Evolutionary conservation across 2,797 vertebrate species (phyloP), one percentile per base, ranked within the genome.

Genomic region (Oreortyx pictus): DNA sequence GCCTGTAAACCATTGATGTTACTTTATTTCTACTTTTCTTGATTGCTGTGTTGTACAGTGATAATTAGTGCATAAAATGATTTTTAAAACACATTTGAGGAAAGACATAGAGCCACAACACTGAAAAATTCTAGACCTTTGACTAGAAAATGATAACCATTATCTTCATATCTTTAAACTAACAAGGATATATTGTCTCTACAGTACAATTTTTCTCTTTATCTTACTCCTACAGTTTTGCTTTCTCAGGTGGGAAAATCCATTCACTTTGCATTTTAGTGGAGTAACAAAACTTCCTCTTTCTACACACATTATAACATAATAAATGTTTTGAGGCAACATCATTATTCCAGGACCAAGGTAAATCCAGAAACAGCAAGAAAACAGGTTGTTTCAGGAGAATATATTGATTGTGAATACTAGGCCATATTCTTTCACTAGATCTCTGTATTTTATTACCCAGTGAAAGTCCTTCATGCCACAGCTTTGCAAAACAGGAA

Each of bases 401-500:
- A 74, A 49, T 23, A 46, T 33, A 4, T 41, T 31, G 39, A 1
- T 3, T 56, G 15, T 54, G 82, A 76, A n/a, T 57, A 67, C 18
- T 25, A 16, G 14, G 20, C n/a, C 27, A 11, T 7, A 6, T 37
- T 4, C 31, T 68, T 84, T 72, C 41, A 50, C 22, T 56, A 13
- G 11, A 33, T 65, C 17, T 24, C 2, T 2, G 14, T 49, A 12
- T 41, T 17, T 66, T 35, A 56, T 60, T 19, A 56, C 0, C 2
- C 25, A 24, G 6, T 19, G 43, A 77, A 49, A 0, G 3, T 7
- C 10, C 24, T 47, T 41, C 24, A 57, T 0, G 0, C 5, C 23
- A 87, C 6, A 5, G 11, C 9, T 67, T 82, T 24, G 43, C 59
- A 85, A 74, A 87, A 25, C 7, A 67, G 33, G 24, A 74, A 77